Conservation (phyloP, 64 coral and sea anemone species). For the Stichodactyla helianthus region DNA sequence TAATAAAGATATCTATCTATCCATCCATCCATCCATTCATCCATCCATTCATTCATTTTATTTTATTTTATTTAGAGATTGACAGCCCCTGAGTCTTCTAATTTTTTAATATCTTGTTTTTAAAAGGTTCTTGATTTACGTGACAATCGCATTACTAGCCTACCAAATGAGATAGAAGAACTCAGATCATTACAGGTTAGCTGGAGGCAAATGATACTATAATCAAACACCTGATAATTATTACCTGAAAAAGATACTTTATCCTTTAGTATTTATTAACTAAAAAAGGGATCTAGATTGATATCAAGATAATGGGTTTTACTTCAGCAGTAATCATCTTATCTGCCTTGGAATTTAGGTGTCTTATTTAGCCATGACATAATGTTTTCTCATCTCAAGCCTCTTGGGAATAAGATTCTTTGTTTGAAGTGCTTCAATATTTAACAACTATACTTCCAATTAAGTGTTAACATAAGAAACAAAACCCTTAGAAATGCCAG, state of each 20-base stretch:
- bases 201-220: not conserved
- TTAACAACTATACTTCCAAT: too few relatives aligned
- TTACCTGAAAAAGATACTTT: not conserved
- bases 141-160: constrained; percentile 51
- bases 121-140: constrained; percentile 73
- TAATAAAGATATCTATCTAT: too few relatives aligned
- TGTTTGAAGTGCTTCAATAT: too few relatives aligned
- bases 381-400: too few relatives aligned
- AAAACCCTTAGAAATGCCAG: too few relatives aligned
- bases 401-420: too few relatives aligned
- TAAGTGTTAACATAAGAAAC: too few relatives aligned
- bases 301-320: not conserved
- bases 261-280: not conserved
- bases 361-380: not conserved
- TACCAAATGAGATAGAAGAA: constrained; percentile 66
- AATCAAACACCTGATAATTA: not conserved
- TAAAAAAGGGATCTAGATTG: not conserved
- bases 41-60: not conserved
- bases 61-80: not conserved
- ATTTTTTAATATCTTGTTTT: not conserved
- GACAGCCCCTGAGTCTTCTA: too few relatives aligned
- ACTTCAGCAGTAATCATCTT: not conserved
- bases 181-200: constrained; percentile 67
- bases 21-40: not conserved
- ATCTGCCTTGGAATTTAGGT: not conserved